These are phyloP conservation scores for Lanistes nyassanus DNA, from an alignment of 1,140 invertebrate species.

Conservation along the genomic window DNA sequence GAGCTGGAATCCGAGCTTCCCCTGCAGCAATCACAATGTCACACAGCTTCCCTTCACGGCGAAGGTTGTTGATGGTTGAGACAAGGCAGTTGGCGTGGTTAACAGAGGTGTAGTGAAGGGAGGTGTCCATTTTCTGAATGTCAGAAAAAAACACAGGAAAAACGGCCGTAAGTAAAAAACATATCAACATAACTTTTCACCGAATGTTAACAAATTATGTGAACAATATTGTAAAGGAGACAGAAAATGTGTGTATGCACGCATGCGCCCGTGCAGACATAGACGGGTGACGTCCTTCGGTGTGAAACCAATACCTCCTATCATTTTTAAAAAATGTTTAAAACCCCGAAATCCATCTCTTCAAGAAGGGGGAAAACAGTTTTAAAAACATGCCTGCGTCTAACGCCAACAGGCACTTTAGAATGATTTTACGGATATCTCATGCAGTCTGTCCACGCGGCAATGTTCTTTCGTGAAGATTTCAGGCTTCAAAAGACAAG, in stretches of 20 bases:
- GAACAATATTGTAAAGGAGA: background rate
- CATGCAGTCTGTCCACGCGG: too few relatives aligned
- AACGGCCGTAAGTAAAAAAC: background rate
- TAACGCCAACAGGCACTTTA: too few relatives aligned
- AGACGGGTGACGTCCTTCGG: too few relatives aligned
- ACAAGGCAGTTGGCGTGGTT: conserved; percentile 49
- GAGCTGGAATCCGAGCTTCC: conserved; percentile 82
- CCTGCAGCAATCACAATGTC: conserved; percentile 83
- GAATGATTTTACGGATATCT: too few relatives aligned
- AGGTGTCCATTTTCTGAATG: conserved; percentile 39
- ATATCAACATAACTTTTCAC: background rate
- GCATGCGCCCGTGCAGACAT: too few relatives aligned
- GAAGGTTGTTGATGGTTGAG: conserved; percentile 66
- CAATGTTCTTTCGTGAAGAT: too few relatives aligned
- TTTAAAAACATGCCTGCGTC: too few relatives aligned
- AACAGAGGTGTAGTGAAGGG: conserved; percentile 46
- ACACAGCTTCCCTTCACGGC: conserved; percentile 80
- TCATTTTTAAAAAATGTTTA: too few relatives aligned
- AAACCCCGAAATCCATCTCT: too few relatives aligned
- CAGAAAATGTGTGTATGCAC: background rate
- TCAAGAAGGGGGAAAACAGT: too few relatives aligned
- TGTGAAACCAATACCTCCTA: too few relatives aligned
- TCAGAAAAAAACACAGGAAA: background rate
- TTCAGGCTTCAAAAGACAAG: too few relatives aligned
- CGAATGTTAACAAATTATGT: background rate